Conservation (phyloP, 2,797 vertebrate species). For the Tachyglossus aculeatus region DNA sequence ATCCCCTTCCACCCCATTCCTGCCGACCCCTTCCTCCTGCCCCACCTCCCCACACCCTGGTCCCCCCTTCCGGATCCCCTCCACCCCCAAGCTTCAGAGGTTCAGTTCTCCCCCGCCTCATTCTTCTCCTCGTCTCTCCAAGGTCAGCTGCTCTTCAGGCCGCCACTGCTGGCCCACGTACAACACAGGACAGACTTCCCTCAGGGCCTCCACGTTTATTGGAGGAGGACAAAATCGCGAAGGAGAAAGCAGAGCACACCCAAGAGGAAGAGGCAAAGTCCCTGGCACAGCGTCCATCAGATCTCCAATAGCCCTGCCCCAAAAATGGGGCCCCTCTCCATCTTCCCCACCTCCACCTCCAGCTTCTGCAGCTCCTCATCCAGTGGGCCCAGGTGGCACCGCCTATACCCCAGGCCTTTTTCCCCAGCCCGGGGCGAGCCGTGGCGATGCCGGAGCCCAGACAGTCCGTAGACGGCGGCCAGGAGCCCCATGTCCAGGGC, state of each 20-base stretch:
- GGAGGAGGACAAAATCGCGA: neutral
- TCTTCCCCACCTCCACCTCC: neutral
- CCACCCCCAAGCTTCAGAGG: too few species aligned
- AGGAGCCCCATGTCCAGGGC: constrained; percentile 8
- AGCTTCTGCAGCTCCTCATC: constrained; percentile 6
- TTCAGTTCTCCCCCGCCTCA: too few species aligned
- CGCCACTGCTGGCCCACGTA: too few species aligned
- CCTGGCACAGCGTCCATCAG: neutral
- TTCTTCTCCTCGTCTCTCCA: too few species aligned
- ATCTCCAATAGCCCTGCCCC: neutral
- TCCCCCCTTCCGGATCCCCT: too few species aligned
- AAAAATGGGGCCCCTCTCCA: neutral
- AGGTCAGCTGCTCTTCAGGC: too few species aligned
- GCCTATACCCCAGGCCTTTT: neutral
- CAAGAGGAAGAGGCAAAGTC: neutral
- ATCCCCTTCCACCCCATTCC: too few species aligned
- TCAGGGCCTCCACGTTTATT: too few species aligned
- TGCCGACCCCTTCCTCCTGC: too few species aligned
- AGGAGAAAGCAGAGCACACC: neutral
- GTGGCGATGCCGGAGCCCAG: neutral
- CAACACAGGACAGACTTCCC: too few species aligned
- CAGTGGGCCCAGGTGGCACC: neutral
- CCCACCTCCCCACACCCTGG: too few species aligned
- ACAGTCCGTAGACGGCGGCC: neutral
- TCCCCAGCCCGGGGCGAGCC: neutral